Conservation (phyloP, 2,797 vertebrate genomes). For the Pristis pectinata region DNA sequence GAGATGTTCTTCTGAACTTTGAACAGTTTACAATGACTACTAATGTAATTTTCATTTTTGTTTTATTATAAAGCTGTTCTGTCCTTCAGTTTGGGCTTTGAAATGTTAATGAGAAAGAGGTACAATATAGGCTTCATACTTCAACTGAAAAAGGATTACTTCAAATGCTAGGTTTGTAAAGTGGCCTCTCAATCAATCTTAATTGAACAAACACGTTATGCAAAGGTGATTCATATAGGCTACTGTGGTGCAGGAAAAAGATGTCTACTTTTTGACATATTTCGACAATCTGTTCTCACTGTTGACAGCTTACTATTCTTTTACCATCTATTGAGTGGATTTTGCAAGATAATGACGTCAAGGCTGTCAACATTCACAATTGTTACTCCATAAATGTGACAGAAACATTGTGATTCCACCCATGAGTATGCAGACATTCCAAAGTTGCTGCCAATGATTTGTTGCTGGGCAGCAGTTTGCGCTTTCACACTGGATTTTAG, state of each 20-base stretch:
- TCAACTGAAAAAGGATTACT: neutral
- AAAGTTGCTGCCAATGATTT: no score
- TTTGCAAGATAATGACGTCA: no score
- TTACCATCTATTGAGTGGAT: neutral
- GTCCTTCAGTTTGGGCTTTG: neutral
- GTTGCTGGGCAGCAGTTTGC: no score
- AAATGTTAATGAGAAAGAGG: constrained; percentile 14
- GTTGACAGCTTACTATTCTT: neutral
- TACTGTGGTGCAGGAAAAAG: neutral
- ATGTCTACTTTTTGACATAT: neutral
- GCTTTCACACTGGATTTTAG: no score
- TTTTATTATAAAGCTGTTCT: neutral
- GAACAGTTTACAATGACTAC: neutral
- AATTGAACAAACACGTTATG: neutral
- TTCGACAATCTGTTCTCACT: neutral
- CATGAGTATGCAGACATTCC: no score
- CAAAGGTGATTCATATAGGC: neutral
- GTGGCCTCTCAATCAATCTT: neutral
- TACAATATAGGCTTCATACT: neutral
- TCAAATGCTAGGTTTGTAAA: constrained; percentile 12
- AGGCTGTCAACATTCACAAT: no score
- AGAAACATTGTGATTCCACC: no score
- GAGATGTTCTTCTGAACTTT: neutral
- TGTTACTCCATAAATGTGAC: no score
- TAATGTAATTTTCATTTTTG: neutral